phyloP scores from a whole-genome alignment of 2,888 invertebrate species.

The Apocheima hispidaria region DNA sequence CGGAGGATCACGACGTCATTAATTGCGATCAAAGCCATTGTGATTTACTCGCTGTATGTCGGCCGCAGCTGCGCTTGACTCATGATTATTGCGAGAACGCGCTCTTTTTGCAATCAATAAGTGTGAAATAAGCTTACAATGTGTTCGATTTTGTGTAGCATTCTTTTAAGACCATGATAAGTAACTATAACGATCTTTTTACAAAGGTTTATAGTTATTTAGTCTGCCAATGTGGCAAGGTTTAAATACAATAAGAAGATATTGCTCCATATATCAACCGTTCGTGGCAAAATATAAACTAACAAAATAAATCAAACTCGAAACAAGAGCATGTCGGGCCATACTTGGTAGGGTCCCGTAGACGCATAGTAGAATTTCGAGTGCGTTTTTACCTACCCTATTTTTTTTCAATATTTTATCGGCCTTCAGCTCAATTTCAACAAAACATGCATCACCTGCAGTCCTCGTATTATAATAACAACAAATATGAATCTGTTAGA shows the following conservation, averaged over 20 bases:
- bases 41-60: conserved; percentile 76
- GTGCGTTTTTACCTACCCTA: too few species aligned
- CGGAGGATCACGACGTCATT: conserved; percentile 63
- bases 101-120: conserved; percentile 36
- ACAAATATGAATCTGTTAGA: conserved; percentile 22
- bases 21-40: conserved; percentile 69
- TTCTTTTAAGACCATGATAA: conserved; percentile 7
- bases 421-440: background rate
- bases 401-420: background rate
- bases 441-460: conserved; percentile 12
- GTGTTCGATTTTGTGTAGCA: conserved; percentile 20
- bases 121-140: conserved; percentile 40
- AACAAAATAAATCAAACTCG: too few species aligned
- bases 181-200: background rate
- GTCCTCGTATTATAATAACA: conserved; percentile 9
- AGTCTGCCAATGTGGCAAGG: too few species aligned
- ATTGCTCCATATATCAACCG: too few species aligned
- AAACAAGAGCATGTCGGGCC: too few species aligned
- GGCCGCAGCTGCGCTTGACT: conserved; percentile 79
- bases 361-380: too few species aligned
- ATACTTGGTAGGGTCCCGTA: too few species aligned
- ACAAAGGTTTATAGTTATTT: too few species aligned
- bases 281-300: too few species aligned
- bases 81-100: conserved; percentile 62
- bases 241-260: too few species aligned